Conservation (phyloP, 2,888 invertebrate genomes). For the Heteropelma amictum region DNA sequence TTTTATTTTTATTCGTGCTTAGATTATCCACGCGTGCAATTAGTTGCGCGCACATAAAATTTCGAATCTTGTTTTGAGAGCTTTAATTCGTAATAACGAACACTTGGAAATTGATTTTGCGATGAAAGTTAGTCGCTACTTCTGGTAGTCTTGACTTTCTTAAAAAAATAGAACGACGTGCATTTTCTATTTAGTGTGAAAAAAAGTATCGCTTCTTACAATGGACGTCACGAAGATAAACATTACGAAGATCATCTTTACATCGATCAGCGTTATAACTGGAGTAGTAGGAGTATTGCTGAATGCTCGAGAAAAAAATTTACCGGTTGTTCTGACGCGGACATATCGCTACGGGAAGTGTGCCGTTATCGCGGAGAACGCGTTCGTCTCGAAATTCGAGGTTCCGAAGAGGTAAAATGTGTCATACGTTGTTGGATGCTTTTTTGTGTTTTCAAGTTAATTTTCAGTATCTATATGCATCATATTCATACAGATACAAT, state of each 20-base stretch:
- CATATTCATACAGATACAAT: too few species aligned
- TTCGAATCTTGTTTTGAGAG: too few species aligned
- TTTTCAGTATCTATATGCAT: too few species aligned
- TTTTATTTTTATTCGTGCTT: too few species aligned
- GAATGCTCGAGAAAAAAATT: constrained; percentile 82
- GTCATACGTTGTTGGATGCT: neutral
- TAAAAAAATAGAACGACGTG: too few species aligned
- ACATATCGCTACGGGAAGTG: constrained; percentile 87
- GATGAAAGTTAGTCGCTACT: too few species aligned
- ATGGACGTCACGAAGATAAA: constrained; percentile 65
- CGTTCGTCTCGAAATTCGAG: constrained; percentile 79
- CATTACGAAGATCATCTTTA: constrained; percentile 68
- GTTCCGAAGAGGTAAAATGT: constrained; percentile 83
- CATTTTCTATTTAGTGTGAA: too few species aligned
- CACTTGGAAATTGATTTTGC: too few species aligned
- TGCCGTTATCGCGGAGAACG: constrained; percentile 79
- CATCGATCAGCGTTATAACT: constrained; percentile 64
- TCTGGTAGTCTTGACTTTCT: too few species aligned
- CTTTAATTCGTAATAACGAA: too few species aligned
- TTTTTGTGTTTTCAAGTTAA: neutral
- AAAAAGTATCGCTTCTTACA: neutral
- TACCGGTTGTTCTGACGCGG: constrained; percentile 84
- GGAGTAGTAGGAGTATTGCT: constrained; percentile 82
- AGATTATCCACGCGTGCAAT: too few species aligned
- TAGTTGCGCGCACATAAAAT: too few species aligned